Evolutionary conservation across 2,797 vertebrate species (phyloP).

Genomic region (Pyrocephalus nanus): DNA sequence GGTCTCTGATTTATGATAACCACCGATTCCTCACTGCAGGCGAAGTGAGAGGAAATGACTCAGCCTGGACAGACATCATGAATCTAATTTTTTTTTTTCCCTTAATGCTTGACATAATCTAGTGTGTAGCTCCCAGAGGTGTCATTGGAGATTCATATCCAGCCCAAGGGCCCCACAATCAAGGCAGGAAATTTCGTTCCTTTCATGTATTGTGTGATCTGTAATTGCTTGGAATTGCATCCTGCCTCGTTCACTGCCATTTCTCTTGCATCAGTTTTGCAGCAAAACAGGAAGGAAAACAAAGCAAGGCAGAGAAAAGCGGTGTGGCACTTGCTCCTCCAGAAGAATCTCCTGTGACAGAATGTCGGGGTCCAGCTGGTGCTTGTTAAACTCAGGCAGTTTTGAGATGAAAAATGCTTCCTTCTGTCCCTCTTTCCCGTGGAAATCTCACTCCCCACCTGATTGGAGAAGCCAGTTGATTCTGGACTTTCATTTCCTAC

Average conservation of each 20-base stretch:
- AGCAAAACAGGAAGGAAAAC: slow-evolving; percentile 3
- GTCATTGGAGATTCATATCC: slow-evolving; percentile 63
- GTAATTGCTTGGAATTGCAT: slow-evolving; percentile 62
- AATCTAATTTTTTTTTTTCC: slow-evolving; percentile 44
- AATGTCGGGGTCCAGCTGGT: neutral
- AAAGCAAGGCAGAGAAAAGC: neutral
- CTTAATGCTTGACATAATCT: slow-evolving; percentile 69
- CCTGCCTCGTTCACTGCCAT: too few species aligned
- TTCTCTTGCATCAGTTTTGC: slow-evolving; percentile 34
- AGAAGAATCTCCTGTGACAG: neutral
- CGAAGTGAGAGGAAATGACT: slow-evolving; percentile 72
- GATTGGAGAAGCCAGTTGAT: neutral
- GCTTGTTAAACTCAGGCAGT: neutral
- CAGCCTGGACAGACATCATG: slow-evolving; percentile 68
- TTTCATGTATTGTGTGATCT: slow-evolving; percentile 51
- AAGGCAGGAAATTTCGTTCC: slow-evolving; percentile 48
- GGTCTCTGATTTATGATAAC: slow-evolving; percentile 72
- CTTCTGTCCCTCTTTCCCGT: neutral
- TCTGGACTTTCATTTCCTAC: neutral
- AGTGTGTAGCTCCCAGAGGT: slow-evolving; percentile 57
- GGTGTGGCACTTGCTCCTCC: neutral
- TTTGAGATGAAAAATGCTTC: slow-evolving; percentile 1
- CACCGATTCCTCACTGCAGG: slow-evolving; percentile 65
- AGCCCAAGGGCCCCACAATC: slow-evolving; percentile 53
- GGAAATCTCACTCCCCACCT: slow-evolving; percentile 20